Evolutionary conservation across 2,113 vertebrate genomes (phyloP).

Genomic region (Camelus bactrianus): DNA sequence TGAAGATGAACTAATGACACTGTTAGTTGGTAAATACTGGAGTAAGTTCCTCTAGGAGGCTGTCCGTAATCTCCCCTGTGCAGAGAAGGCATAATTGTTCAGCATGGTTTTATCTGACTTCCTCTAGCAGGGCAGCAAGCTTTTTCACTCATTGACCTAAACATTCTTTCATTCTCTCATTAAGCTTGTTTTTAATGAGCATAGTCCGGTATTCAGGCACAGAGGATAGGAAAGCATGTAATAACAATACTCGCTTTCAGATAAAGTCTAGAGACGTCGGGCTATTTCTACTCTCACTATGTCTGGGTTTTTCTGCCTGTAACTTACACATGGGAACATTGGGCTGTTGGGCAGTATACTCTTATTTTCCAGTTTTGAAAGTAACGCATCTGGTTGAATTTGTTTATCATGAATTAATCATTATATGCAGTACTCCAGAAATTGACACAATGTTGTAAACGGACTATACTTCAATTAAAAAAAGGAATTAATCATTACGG

Average conservation of each 20-base stretch:
- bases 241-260: not conserved
- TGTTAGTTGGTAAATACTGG: not conserved
- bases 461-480: no score
- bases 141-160: not conserved
- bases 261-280: not conserved
- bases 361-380: slow-evolving; percentile 15
- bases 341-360: not conserved
- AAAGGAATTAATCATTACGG: no score
- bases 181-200: slow-evolving; percentile 26
- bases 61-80: not conserved
- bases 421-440: not conserved
- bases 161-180: not conserved
- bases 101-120: not conserved
- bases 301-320: not conserved
- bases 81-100: not conserved
- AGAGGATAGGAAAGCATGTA: slow-evolving; percentile 9
- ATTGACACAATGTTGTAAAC: no score
- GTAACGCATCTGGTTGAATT: not conserved
- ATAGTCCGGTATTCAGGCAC: not conserved
- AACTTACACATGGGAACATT: slow-evolving; percentile 24
- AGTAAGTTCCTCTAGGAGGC: not conserved
- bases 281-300: slow-evolving; percentile 13
- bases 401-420: not conserved
- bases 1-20: not conserved
- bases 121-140: no score